These are phyloP conservation scores for Machimus rusticus DNA, from an alignment of 2,888 invertebrate species.

Conservation along the genomic window DNA sequence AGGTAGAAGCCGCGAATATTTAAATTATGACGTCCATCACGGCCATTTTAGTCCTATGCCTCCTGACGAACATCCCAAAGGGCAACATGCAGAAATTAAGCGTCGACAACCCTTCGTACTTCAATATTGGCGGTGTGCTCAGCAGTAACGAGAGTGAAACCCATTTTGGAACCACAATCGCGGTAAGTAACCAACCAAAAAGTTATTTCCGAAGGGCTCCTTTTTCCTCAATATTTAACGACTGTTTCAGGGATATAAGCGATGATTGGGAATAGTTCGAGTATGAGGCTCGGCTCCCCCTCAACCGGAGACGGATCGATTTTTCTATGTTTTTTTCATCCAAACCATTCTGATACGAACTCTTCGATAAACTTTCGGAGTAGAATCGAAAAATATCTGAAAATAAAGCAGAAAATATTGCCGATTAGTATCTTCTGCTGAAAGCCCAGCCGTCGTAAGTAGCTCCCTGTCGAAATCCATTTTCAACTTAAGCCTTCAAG, in stretches of 20 bases:
- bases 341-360: not conserved
- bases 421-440: not conserved
- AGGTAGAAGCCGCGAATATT: not conserved
- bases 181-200: conserved; percentile 68
- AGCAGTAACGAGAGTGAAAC: conserved; percentile 81
- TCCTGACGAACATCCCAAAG: conserved; percentile 42
- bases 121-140: conserved; percentile 92
- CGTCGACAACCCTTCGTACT: conserved; percentile 72
- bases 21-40: conserved; percentile 47
- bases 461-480: not conserved
- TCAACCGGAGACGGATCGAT: not conserved
- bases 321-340: not conserved
- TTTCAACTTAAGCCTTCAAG: not conserved
- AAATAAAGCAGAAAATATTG: not conserved
- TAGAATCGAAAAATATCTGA: not conserved
- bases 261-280: not conserved
- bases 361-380: not conserved
- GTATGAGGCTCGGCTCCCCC: not conserved
- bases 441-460: not conserved
- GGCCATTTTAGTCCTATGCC: conserved; percentile 30
- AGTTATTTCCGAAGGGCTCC: not conserved
- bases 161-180: conserved; percentile 84
- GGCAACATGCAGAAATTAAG: conserved; percentile 49
- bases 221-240: not conserved
- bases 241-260: not conserved